Conservation (phyloP, 1,140 invertebrate species). For the Doryteuthis pealeii region DNA sequence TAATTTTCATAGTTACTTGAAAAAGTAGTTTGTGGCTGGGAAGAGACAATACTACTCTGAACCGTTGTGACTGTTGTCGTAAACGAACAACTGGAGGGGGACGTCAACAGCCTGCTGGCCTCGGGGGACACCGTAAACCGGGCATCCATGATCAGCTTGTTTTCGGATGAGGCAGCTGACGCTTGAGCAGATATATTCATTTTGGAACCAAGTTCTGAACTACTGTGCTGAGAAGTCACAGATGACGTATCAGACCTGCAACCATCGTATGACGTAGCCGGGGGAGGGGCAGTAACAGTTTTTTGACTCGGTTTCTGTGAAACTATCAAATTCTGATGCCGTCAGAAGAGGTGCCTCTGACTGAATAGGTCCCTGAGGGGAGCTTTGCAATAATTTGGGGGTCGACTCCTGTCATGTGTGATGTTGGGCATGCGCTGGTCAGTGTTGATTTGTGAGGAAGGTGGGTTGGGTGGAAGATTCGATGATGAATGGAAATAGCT, state of each 20-base stretch:
- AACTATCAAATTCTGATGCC: constrained; percentile 20
- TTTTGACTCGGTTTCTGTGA: constrained; percentile 26
- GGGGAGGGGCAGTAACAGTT: background rate
- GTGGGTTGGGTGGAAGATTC: background rate
- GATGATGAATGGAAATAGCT: background rate
- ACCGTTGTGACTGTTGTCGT: constrained; percentile 2
- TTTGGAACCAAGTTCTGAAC: background rate
- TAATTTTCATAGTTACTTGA: constrained; percentile 6
- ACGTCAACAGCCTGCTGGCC: background rate
- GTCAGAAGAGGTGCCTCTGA: constrained; percentile 24
- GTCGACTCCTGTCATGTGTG: background rate
- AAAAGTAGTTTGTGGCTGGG: constrained; percentile 4
- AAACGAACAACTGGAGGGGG: background rate
- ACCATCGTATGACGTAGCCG: background rate
- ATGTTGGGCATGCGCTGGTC: background rate
- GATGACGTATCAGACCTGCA: constrained; percentile 1
- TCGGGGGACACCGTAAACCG: constrained; percentile 13
- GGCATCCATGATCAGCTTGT: constrained; percentile 19
- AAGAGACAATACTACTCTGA: constrained; percentile 2
- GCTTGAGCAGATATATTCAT: background rate
- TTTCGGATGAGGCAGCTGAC: background rate
- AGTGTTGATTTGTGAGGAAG: background rate
- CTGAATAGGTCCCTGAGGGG: constrained; percentile 7
- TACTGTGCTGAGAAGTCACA: constrained; percentile 6
- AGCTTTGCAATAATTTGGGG: constrained; percentile 10